phyloP scores from a whole-genome alignment of 2,888 invertebrate species.

The Tipula lateralis region DNA sequence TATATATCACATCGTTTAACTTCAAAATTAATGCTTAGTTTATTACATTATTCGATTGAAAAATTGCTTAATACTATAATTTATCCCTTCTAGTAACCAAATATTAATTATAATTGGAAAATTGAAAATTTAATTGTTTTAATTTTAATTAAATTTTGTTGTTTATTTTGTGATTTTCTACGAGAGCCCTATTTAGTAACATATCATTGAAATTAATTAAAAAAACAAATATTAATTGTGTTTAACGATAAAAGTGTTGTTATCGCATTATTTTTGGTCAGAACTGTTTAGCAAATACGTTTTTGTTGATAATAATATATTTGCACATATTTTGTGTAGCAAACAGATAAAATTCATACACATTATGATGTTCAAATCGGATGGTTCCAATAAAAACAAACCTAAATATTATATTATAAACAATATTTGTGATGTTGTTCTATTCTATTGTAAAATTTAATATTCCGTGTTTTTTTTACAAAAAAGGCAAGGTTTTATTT shows the following conservation, averaged over 20 bases:
- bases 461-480: background rate
- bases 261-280: background rate
- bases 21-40: background rate
- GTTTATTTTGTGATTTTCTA: background rate
- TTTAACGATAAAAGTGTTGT: background rate
- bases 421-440: background rate
- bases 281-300: background rate
- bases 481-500: constrained; percentile 21
- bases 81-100: background rate
- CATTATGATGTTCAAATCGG: background rate
- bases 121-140: background rate
- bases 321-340: background rate
- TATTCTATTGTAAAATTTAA: background rate
- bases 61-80: background rate
- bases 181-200: background rate
- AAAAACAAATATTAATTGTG: background rate
- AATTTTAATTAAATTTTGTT: background rate
- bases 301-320: background rate
- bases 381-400: background rate
- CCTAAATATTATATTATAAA: background rate
- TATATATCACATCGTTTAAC: background rate
- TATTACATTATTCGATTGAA: background rate
- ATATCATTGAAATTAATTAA: background rate
- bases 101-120: background rate
- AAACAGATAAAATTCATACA: background rate